Base-by-base conservation (phyloP, 2,888 invertebrate genomes). In the Phortica magna region DNA sequence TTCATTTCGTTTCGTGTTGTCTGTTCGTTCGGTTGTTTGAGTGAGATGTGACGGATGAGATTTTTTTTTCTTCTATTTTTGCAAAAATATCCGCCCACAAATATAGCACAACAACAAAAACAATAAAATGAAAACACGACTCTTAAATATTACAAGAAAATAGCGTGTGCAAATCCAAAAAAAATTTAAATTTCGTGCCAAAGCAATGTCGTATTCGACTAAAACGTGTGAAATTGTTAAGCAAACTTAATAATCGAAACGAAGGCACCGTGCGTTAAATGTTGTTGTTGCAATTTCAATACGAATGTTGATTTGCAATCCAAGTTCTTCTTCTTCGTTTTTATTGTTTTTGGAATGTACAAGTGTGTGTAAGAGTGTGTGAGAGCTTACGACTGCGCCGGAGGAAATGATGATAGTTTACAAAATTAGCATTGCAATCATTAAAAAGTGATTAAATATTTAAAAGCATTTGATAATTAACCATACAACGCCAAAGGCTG, bases 121-220 rank as follows among this genome's bases (percentile, higher is more conserved):
- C 48, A 6, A 14, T 14, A 9, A 31, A 48, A 48, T 48, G 48
- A 48, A 48, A 48, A 14, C 48, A 48, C 9, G 48, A 48, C 14
- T 48, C 48, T 12, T 48, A 12, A 48, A 14, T 48, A 48, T 48
- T 14, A 48, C 48, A 48, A 12, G 14, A 14, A 71, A 70, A 70
- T 71, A 10, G 55, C 55, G 48, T 48, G 53, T 48, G 17, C 43
- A 22, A 14, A 48, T 0, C 14, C 14, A 12, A 14, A 9, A 64
- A 64, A 64, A 39, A 31, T 7, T 22, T 39, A 64, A 31, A 64
- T 9, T 48, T 48, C 14, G 48, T 9, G 3, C 5, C 31, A 31
- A 82, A 76, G 48, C 31, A 57, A 12, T 78, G 31, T 4, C 31
- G 31, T 31, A 31, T 31, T 31, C 9, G 14, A 31, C 64, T 31